Base-by-base conservation (phyloP, 2,888 invertebrate species). In the Metopia argyrocephala region DNA sequence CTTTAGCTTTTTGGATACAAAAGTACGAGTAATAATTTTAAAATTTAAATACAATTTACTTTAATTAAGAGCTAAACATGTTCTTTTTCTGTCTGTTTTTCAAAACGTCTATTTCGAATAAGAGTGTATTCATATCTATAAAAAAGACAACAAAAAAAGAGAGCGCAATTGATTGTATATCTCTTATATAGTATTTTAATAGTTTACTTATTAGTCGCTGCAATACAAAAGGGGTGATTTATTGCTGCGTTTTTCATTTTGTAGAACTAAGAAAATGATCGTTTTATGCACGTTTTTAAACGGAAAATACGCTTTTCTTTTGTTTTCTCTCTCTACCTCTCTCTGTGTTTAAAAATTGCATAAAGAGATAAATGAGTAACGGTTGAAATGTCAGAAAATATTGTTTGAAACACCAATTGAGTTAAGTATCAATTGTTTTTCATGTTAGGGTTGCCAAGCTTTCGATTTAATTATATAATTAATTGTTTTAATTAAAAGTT, bases 51-150 rank as follows among this genome's bases (percentile, higher is more conserved):
- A 45, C n/a, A n/a, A 31, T 45, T 56, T 15, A 5, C 5, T 45
- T 46, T 45, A 48, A 56, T 56, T 27, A 62, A 78, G 73, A 76
- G 80, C 31, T 21, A 59, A 73, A 57, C 23, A 23, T 79, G 25
- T 59, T 66, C 38, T 25, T 46, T 59, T n/a, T n/a, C n/a, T n/a
- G n/a, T n/a, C n/a, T n/a, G n/a, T n/a, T n/a, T n/a, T n/a, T n/a
- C n/a, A n/a, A n/a, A n/a, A n/a, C n/a, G 20, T 20, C 48, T 18
- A 21, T 70, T 70, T 50, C 5, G 3, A 21, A 50, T 21, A 23
- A 59, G 15, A 38, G 52, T 18, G 57, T n/a, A n/a, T n/a, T n/a
- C n/a, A n/a, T n/a, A n/a, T n/a, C n/a, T n/a, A n/a, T n/a, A n/a
- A n/a, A n/a, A n/a, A n/a, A n/a, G n/a, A n/a, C n/a, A n/a, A n/a